Base-by-base conservation (phyloP, 2,888 invertebrate genomes). In the Acronicta psi region DNA sequence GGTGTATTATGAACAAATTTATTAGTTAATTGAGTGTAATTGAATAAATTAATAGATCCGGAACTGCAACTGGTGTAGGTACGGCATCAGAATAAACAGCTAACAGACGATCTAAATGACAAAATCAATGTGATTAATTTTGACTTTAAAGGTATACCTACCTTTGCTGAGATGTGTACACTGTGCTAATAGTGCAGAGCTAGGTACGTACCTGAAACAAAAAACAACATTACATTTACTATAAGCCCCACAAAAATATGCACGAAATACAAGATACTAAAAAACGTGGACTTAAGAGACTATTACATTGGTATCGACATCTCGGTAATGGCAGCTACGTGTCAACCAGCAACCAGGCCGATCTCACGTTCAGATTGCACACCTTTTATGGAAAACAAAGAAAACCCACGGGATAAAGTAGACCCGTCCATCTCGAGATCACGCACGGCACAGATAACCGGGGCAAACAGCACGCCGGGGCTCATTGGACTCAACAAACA, bases 401-500 rank as follows among this genome's bases (percentile, higher is more conserved):
- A 79, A 85, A 77, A 82, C 59, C 63, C 68, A 71, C 69, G 75
- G 76, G 77, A 77, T 75, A 75, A 64, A 77, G 82, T 76, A 80
- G 81, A 74, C 79, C 67, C 71, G 74, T 65, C 73, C 67, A 69
- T 65, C 71, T 59, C 75, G 77, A 86, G 89, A 88, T 88, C 89
- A 87, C 85, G 87, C 82, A 82, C 73, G 49, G 64, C 69, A 52
- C 58, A 79, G 84, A 87, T 85, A 87, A 80, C 80, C 79, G 73
- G 79, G 79, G 82, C 82, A 88, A 85, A 86, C 86, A 77, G 72
- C 80, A 76, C 66, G 78, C 47, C 73, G 57, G 64, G 82, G 82
- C 89, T 90, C 88, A 81, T 89, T 84, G 88, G 85, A 75, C 84
- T 85, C 79, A 45, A 68, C 90, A 93, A 92, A 93, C 86, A 91